phyloP scores from a whole-genome alignment of 2,797 vertebrate species.

The Meda fulgida region DNA sequence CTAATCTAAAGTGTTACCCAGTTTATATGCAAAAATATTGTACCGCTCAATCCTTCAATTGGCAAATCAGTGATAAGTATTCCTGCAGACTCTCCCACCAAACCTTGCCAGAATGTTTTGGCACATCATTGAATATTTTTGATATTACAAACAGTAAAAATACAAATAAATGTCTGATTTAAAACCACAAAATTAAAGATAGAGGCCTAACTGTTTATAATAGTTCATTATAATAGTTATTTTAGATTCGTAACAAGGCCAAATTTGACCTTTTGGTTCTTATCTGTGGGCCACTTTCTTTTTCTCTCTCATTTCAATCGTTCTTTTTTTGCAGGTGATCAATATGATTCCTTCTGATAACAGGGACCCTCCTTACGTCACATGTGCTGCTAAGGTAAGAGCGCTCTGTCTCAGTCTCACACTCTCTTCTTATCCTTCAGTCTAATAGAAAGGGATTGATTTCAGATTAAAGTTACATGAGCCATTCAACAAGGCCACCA shows the following conservation, averaged over 20 bases:
- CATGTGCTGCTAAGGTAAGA: constrained; percentile 79
- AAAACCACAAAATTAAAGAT: background rate
- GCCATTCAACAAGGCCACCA: constrained; percentile 14
- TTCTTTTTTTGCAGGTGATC: constrained; percentile 74
- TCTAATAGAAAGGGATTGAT: constrained; percentile 53
- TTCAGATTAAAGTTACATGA: constrained; percentile 59
- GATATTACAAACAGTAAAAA: background rate
- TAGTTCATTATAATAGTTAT: constrained; percentile 49
- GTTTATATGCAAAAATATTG: background rate
- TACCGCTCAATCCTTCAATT: background rate
- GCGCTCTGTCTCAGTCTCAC: background rate
- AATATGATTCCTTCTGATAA: constrained; percentile 73
- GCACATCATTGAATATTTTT: background rate
- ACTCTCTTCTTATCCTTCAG: constrained; percentile 32
- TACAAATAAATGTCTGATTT: background rate
- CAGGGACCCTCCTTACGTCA: constrained; percentile 74
- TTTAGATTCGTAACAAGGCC: constrained; percentile 49
- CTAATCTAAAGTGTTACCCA: too few relatives aligned
- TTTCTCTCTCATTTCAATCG: constrained; percentile 12
- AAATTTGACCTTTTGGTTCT: constrained; percentile 37
- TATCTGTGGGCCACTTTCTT: background rate
- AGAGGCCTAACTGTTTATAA: background rate
- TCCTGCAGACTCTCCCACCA: background rate
- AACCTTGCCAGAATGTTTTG: background rate
- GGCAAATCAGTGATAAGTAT: background rate